Conservation (phyloP, 1,140 invertebrate genomes). For the Apis dorsata region DNA sequence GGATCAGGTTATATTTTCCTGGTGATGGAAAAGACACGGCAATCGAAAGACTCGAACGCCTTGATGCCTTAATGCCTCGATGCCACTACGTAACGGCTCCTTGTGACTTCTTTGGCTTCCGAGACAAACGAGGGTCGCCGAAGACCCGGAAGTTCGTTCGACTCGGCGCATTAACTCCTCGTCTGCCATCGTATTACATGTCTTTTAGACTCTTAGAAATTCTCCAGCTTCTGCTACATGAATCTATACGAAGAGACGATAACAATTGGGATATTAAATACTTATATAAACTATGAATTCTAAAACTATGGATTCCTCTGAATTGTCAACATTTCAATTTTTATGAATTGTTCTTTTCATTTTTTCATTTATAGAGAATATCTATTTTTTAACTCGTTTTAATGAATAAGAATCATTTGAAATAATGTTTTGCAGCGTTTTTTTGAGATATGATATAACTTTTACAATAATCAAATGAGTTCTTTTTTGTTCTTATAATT, state of each 20-base stretch:
- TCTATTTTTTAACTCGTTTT: too few relatives aligned
- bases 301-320: too few relatives aligned
- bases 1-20: conserved; percentile 33
- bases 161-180: conserved; percentile 67
- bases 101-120: conserved; percentile 74
- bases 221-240: conserved; percentile 43
- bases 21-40: conserved; percentile 23
- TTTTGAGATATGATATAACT: too few relatives aligned
- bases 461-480: too few relatives aligned
- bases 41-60: conserved; percentile 36
- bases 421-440: too few relatives aligned
- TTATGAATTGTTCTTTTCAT: too few relatives aligned
- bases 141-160: conserved; percentile 75
- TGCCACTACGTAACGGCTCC: conserved; percentile 68
- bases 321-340: too few relatives aligned
- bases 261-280: conserved; percentile 16
- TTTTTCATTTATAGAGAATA: too few relatives aligned
- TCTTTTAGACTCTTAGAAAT: conserved; percentile 54
- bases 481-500: too few relatives aligned
- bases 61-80: conserved; percentile 47
- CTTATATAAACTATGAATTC: too few relatives aligned
- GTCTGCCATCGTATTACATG: conserved; percentile 45
- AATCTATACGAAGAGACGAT: conserved; percentile 40
- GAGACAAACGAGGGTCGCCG: conserved; percentile 74
- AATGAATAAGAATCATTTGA: too few relatives aligned